Base-by-base conservation (phyloP, 30 jellyfish, hydroid and myxozoan species). In the Nemopilema nomurai region DNA sequence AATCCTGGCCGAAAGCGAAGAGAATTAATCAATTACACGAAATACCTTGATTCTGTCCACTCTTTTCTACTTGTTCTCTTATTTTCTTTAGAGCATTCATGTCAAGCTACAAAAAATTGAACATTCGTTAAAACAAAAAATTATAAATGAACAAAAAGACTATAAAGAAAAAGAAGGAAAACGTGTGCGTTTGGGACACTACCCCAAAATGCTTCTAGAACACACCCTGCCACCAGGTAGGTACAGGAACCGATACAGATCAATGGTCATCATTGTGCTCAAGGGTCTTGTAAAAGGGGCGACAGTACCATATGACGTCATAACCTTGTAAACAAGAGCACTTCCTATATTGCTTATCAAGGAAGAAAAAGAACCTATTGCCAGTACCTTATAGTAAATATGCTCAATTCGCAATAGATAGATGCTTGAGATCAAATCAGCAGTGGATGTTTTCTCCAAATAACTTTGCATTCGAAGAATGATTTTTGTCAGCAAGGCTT, bases 371-470 rank as follows among this genome's bases (percentile, higher is more conserved):
- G n/a, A n/a, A n/a, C n/a, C n/a, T n/a, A n/a, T n/a, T n/a, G n/a
- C n/a, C n/a, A n/a, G 74, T 28, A 96, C 92, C 93, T 96, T 96
- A 81, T 85, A 96, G 81, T 96, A 96, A 20, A 93, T 90, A 52
- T 96, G 99, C 66, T 96, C 99, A 29, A 96, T 96, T 28, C 99
- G 83, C 50, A 91, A 93, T 31, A 96, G 32, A 71, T 91, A 96
- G 13, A 88, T 79, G 19, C 94, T 83, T 51, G 98, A 85, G 6
- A 89, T 79, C 0, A 79, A 79, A 26, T 89, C 96, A 6, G 96
- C 74, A 0, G 82, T 66, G 22, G 97, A 91, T 67, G 51, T 20
- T 24, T 67, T 78, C 76, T 96, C 93, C 57, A 78, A 71, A 69
- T 90, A 90, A 26, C 71, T 75, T 64, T 82, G 91, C 85, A 90